Base-by-base conservation (phyloP, 2,888 invertebrate species). In the Hypomecis punctinalis region DNA sequence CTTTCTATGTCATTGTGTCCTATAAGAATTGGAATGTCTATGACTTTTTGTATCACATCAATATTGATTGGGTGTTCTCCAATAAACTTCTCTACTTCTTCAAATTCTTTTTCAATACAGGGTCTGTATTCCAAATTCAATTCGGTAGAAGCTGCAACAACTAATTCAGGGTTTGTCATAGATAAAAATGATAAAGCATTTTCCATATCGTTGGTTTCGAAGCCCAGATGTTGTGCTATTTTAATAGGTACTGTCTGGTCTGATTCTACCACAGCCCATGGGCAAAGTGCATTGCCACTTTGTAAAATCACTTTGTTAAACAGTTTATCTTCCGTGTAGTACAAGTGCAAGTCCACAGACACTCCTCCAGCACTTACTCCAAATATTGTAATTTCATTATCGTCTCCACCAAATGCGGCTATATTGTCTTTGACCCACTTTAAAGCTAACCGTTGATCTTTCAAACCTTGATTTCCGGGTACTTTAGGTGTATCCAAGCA, bases 401-500 rank as follows among this genome's bases (percentile, higher is more conserved):
- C 66, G 61, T 89, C 81, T 5, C 89, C 89, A 5, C 88, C 86
- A 68, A 89, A 89, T 0, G 82, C 70, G 49, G 72, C 81, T 46
- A 88, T 86, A 37, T 89, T 85, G 1, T 80, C 68, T 54, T 81
- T 85, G 0, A 88, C 69, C 88, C 88, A 89, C 56, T 78, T 76
- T 11, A 88, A 67, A 5, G 86, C 89, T 47, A 76, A 60, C 6
- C 75, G 58, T 68, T 88, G 88, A 66, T 89, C 89, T 66, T 86
- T 88, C 0, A 89, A 57, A 0, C 87, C 88, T 65, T 86, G 85
- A 61, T 89, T 88, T 0, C 88, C 88, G 0, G 86, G 81, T 6
- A 86, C 71, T 11, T 79, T 73, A 0, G 80, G 75, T 0, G 70
- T 80, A 33, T 83, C 78, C 0, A 88, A 70, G 59, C 86, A 86